Base-by-base conservation (phyloP, 2,113 vertebrate genomes). In the Brevimyrus niger region DNA sequence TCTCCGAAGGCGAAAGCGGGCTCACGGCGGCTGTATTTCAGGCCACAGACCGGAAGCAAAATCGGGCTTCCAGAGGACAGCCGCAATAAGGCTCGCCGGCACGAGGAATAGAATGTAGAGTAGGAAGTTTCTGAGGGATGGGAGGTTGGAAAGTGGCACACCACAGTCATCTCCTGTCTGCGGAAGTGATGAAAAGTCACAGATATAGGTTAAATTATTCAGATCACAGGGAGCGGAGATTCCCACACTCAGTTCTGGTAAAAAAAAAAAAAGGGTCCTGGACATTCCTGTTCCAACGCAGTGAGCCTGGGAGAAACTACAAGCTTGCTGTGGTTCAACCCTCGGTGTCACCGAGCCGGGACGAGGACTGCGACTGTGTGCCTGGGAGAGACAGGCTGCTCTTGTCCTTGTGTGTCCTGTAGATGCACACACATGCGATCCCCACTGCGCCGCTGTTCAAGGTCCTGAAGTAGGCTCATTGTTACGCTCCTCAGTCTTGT, bases 381-480 rank as follows among this genome's bases (percentile, higher is more conserved):
- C 69, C 69, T 38, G 73, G 35, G 13, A 51, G 42, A 47, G 88
- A 15, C 23, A 21, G 35, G 23, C 38, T 55, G 73, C 7, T 7
- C 19, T 44, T 55, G 61, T 89, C 73, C 27, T 55, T 84, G 65
- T 76, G 21, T 73, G n/a, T 89, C 51, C 85, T 76, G 35, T 48
- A 90, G 73, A 80, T 35, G 35, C 90, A 86, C 88, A 50, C 21
- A 83, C 91, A 86, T 87, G 50, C 44, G 86, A 80, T 42, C 88
- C 82, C 61, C 38, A 88, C 86, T 84, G 58, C 47, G 90, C 91
- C 88, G 92, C 92, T 93, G 92, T 92, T 93, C 92, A 92, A 89
- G 91, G 92, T 93, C 91, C 92, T 93, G 91, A 93, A 93, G 89
- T 23, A 5, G 31, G 76, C 19, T 73, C 15, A 23, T 35, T 73